A percentile compares a stretch with the other conserved stretches of the same genome.
Evolutionary conservation across 2,888 invertebrate genomes (phyloP).

Genomic region (Linyphia triangularis): DNA sequence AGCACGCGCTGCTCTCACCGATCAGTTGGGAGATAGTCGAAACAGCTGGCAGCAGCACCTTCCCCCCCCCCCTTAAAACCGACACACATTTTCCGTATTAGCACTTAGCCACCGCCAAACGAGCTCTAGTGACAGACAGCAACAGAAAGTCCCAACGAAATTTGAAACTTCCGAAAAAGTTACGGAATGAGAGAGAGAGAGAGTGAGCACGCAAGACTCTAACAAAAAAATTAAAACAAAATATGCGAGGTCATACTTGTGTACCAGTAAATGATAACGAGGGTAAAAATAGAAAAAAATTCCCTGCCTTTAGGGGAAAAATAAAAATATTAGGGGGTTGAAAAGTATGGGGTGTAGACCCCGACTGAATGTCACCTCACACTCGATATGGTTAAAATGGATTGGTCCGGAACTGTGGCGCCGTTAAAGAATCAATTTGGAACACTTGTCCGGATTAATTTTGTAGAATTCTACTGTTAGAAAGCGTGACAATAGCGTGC

Average conservation of each 20-base stretch:
- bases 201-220: not conserved
- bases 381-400: slow-evolving; percentile 47
- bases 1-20: slow-evolving; percentile 36
- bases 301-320: not conserved
- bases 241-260: slow-evolving; percentile 4
- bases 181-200: slow-evolving; percentile 9
- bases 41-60: slow-evolving; percentile 40
- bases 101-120: slow-evolving; percentile 42
- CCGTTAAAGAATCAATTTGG: slow-evolving; percentile 47
- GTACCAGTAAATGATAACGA: slow-evolving; percentile 45
- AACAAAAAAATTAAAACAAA: slow-evolving; percentile 23
- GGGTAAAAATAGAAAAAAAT: slow-evolving; percentile 40
- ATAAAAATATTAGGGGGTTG: not conserved
- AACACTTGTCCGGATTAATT: slow-evolving; percentile 57
- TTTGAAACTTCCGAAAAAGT: slow-evolving; percentile 60
- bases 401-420: slow-evolving; percentile 27
- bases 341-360: not conserved
- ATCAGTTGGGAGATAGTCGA: slow-evolving; percentile 18
- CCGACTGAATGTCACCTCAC: slow-evolving; percentile 21
- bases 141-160: slow-evolving; percentile 51
- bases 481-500: slow-evolving; percentile 17
- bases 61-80: slow-evolving; percentile 11
- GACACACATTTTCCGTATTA: slow-evolving; percentile 66
- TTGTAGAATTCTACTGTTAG: slow-evolving; percentile 20
- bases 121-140: slow-evolving; percentile 63